These are phyloP conservation scores for Pangasius macronema DNA, from an alignment of 2,797 vertebrate species.

Conservation along the genomic window DNA sequence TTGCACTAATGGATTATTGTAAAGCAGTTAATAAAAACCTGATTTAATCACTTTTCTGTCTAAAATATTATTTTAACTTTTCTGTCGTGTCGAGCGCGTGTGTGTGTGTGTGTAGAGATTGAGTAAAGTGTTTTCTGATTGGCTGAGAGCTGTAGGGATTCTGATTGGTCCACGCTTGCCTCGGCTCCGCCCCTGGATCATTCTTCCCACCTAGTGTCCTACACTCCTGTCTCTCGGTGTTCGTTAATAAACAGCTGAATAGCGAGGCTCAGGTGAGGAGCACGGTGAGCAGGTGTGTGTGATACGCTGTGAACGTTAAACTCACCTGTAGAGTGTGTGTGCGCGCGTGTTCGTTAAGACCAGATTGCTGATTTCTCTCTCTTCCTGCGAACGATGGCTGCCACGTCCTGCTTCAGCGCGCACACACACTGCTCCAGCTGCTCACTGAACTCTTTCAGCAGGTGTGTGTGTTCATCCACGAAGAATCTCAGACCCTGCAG, in stretches of 20 bases:
- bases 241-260: background rate
- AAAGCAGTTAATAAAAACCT: background rate
- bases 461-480: slow-evolving; percentile 76
- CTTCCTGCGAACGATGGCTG: slow-evolving; percentile 82
- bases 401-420: slow-evolving; percentile 84
- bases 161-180: background rate
- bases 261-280: background rate
- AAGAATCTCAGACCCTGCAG: slow-evolving; percentile 77
- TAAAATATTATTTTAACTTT: too few species aligned
- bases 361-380: slow-evolving; percentile 75
- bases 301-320: background rate
- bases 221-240: background rate
- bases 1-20: slow-evolving; percentile 32
- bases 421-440: slow-evolving; percentile 81
- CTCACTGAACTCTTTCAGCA: slow-evolving; percentile 82
- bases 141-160: background rate
- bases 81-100: background rate
- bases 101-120: background rate
- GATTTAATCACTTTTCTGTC: background rate
- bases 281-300: background rate
- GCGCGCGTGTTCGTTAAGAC: slow-evolving; percentile 58
- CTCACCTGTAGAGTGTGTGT: background rate
- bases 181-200: background rate
- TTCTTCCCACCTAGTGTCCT: background rate
- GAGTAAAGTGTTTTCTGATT: background rate